Percentiles rank a stretch among this genome's conserved stretches.
Evolutionary conservation across 2,888 invertebrate genomes (phyloP).

Genomic region (Ceramica pisi): DNA sequence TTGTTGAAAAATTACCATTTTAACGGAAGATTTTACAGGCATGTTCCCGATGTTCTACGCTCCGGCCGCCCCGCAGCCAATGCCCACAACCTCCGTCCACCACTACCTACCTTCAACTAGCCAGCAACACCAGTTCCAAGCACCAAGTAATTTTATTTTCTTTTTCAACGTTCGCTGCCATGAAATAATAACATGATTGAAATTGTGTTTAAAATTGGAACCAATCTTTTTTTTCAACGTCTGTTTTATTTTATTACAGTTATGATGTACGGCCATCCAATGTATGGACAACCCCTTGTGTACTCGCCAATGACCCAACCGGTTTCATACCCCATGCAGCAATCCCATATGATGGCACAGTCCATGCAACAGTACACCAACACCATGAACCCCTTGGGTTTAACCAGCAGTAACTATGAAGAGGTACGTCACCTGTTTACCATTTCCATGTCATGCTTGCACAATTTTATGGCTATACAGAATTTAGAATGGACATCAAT

Average conservation of each 20-base stretch:
- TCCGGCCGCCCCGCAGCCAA: slow-evolving; percentile 50
- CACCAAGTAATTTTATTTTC: slow-evolving; percentile 55
- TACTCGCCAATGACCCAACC: slow-evolving; percentile 88
- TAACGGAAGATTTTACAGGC: slow-evolving; percentile 63
- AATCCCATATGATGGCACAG: slow-evolving; percentile 62
- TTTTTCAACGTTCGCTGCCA: not conserved
- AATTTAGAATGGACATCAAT: slow-evolving; percentile 32
- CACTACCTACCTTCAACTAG: slow-evolving; percentile 24
- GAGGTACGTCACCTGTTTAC: slow-evolving; percentile 71
- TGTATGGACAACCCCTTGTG: slow-evolving; percentile 90
- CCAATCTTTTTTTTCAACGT: not conserved
- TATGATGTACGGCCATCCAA: slow-evolving; percentile 89
- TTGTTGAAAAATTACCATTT: slow-evolving; percentile 2
- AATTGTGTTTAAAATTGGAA: not conserved
- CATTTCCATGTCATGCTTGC: slow-evolving; percentile 2
- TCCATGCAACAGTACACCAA: slow-evolving; percentile 59
- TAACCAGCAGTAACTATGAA: slow-evolving; percentile 74
- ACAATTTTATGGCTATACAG: slow-evolving; percentile 31
- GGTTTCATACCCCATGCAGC: slow-evolving; percentile 67
- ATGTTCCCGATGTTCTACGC: slow-evolving; percentile 78
- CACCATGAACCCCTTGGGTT: slow-evolving; percentile 62
- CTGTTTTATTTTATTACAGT: slow-evolving; percentile 81
- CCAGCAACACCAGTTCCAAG: slow-evolving; percentile 46
- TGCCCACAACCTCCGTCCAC: slow-evolving; percentile 15
- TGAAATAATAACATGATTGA: not conserved